Evolutionary conservation across 2,888 invertebrate genomes (phyloP).

Genomic region (Amblyteles armatorius): DNA sequence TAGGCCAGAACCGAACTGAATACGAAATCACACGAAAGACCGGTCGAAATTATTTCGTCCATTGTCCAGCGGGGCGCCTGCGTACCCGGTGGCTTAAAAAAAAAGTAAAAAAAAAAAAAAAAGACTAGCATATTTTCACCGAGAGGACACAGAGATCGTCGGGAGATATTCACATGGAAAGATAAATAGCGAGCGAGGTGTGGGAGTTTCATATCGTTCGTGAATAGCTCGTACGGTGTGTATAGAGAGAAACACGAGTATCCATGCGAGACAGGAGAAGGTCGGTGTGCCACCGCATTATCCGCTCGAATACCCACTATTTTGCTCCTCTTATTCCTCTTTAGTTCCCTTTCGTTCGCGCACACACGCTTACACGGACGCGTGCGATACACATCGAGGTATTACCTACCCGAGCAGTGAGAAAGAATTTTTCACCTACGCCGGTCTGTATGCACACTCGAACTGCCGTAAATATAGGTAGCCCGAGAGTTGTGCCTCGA

Average conservation of each 20-base stretch:
- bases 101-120: not conserved
- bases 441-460: not conserved
- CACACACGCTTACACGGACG: not conserved
- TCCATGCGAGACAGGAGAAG: constrained; percentile 39
- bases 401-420: constrained; percentile 27
- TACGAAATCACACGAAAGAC: not conserved
- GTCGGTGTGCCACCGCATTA: constrained; percentile 41
- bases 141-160: constrained; percentile 26
- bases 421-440: constrained; percentile 46
- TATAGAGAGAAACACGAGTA: constrained; percentile 21
- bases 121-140: constrained; percentile 36
- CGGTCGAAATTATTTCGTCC: constrained; percentile 1
- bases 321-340: constrained; percentile 52
- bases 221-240: constrained; percentile 25
- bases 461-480: not conserved
- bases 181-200: constrained; percentile 24
- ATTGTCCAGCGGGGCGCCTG: not conserved
- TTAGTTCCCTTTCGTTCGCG: constrained; percentile 57
- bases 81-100: not conserved
- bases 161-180: constrained; percentile 28
- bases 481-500: not conserved
- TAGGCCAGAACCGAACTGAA: not conserved
- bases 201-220: constrained; percentile 30
- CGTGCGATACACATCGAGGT: constrained; percentile 12
- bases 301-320: constrained; percentile 53